phyloP scores from a whole-genome alignment of 2,797 vertebrate genomes.

The Gallinago nigripennis region DNA sequence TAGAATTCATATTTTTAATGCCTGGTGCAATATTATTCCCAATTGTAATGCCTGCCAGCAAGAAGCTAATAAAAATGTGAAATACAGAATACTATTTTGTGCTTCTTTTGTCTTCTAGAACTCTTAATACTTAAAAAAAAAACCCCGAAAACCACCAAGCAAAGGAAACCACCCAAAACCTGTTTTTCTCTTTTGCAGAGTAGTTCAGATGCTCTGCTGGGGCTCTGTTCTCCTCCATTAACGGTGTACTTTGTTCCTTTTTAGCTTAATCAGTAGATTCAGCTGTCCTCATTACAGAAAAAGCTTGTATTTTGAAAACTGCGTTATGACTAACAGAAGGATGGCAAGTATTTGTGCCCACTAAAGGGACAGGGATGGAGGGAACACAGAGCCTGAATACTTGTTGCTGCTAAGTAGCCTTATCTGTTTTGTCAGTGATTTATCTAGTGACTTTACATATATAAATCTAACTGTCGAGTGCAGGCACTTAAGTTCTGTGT shows the following conservation, averaged over 20 bases:
- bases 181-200: background rate
- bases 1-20: conserved; percentile 77
- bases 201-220: background rate
- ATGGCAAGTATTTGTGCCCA: background rate
- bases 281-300: background rate
- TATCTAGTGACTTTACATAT: background rate
- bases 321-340: background rate
- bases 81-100: conserved; percentile 58
- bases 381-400: background rate
- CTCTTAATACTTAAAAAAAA: background rate
- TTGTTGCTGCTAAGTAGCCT: background rate
- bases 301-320: background rate
- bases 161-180: background rate
- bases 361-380: background rate
- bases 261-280: background rate
- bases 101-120: conserved; percentile 35
- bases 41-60: conserved; percentile 80
- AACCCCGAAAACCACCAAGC: accelerated
- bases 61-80: conserved; percentile 79
- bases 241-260: background rate
- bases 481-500: background rate
- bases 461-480: background rate
- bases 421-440: background rate
- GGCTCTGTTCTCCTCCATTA: background rate
- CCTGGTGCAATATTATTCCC: conserved; percentile 79